phyloP scores from a whole-genome alignment of 2,888 invertebrate genomes.

The Mantis religiosa region DNA sequence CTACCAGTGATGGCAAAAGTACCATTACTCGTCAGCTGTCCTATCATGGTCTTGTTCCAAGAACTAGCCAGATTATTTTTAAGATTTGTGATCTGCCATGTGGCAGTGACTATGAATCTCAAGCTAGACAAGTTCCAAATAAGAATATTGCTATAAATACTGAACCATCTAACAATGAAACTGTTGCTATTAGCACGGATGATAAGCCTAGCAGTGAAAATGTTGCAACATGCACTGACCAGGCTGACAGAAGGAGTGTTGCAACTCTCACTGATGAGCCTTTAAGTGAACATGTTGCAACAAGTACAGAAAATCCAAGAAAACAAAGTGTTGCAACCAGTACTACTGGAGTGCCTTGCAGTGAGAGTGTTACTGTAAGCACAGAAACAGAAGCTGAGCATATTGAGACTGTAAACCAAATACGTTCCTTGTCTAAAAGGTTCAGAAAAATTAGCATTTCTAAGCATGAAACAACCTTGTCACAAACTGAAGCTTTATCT shows the following conservation, averaged over 20 bases:
- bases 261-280: not conserved
- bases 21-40: not conserved
- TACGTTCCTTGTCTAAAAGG: not conserved
- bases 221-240: conserved; percentile 4
- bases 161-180: not conserved
- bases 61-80: not conserved
- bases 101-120: not conserved
- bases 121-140: not conserved
- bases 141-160: not conserved
- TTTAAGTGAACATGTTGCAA: not conserved
- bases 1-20: not conserved
- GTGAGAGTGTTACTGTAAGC: not conserved
- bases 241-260: not conserved
- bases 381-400: not conserved
- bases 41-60: not conserved
- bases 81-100: not conserved
- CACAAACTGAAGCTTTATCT: not conserved
- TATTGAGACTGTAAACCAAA: not conserved
- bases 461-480: not conserved
- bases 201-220: not conserved
- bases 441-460: not conserved
- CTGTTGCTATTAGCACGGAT: not conserved
- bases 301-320: not conserved
- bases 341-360: not conserved
- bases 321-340: conserved; percentile 3